Conservation (phyloP, 2,797 vertebrate genomes). For the Denticeps clupeoides region DNA sequence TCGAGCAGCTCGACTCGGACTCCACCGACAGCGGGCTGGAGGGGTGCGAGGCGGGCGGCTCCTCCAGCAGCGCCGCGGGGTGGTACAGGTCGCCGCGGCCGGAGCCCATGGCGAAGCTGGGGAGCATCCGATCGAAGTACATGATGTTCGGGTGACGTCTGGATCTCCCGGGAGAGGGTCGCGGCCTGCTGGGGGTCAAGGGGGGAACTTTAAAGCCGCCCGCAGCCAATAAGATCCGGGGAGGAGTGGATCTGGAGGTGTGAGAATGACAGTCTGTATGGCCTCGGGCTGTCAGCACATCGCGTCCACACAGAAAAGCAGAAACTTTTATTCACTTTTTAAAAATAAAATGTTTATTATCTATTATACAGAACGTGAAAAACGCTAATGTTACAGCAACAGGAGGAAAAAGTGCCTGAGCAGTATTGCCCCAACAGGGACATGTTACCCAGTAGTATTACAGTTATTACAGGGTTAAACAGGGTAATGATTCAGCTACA, state of each 20-base stretch:
- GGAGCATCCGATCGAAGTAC: conserved; percentile 42
- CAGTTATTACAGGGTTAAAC: too few relatives aligned
- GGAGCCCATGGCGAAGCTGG: conserved; percentile 32
- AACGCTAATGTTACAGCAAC: too few relatives aligned
- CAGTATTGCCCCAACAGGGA: too few relatives aligned
- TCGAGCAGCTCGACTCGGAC: conserved; percentile 58
- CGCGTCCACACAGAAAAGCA: too few relatives aligned
- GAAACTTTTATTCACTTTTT: not conserved
- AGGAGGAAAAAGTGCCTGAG: too few relatives aligned
- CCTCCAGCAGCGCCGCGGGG: conserved; percentile 22
- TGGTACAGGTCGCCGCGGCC: conserved; percentile 12
- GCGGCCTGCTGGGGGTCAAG: conserved; percentile 29
- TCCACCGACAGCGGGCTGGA: conserved; percentile 54
- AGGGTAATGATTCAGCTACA: too few relatives aligned
- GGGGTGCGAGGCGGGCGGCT: conserved; percentile 38
- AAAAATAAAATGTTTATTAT: too few relatives aligned
- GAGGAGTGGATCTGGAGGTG: conserved; percentile 67
- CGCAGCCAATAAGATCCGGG: conserved; percentile 52
- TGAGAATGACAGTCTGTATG: conserved; percentile 45
- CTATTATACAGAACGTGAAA: too few relatives aligned
- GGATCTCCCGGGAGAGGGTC: not conserved
- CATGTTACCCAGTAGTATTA: too few relatives aligned
- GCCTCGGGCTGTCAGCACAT: too few relatives aligned
- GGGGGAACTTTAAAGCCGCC: conserved; percentile 40
- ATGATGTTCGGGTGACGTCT: conserved; percentile 30